Evolutionary conservation across 2,888 invertebrate genomes (phyloP).

Genomic region (Parelbella ahira): DNA sequence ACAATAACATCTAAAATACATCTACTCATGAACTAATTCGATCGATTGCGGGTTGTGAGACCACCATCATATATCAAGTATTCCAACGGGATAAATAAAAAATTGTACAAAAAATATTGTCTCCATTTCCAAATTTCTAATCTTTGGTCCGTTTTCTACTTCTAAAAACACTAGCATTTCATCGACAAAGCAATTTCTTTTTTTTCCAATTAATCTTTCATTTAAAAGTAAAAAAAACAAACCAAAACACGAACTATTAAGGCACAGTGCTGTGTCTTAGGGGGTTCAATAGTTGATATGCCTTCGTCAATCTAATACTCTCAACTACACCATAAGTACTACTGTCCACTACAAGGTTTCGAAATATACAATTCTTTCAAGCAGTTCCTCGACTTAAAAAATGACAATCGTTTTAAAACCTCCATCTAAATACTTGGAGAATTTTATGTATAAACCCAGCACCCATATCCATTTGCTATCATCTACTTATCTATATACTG

Average conservation of each 20-base stretch:
- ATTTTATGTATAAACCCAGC: slow-evolving; percentile 54
- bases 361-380: slow-evolving; percentile 48
- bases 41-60: slow-evolving; percentile 33
- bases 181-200: slow-evolving; percentile 39
- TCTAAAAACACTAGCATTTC: slow-evolving; percentile 43
- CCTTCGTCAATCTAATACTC: slow-evolving; percentile 40
- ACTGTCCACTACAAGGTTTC: slow-evolving; percentile 53
- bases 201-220: slow-evolving; percentile 18
- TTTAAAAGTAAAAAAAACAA: too few species aligned
- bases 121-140: slow-evolving; percentile 53
- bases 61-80: slow-evolving; percentile 36
- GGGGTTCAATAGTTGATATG: slow-evolving; percentile 63
- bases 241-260: slow-evolving; percentile 54
- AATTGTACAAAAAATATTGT: slow-evolving; percentile 73
- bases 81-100: slow-evolving; percentile 60
- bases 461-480: slow-evolving; percentile 61
- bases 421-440: slow-evolving; percentile 43
- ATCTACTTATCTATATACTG: slow-evolving; percentile 68
- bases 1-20: slow-evolving; percentile 50
- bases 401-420: slow-evolving; percentile 44
- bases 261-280: slow-evolving; percentile 72
- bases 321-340: slow-evolving; percentile 50
- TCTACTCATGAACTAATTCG: slow-evolving; percentile 47
- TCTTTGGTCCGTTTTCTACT: slow-evolving; percentile 70
- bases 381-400: slow-evolving; percentile 37